phyloP scores from a whole-genome alignment of 2,113 vertebrate genomes.

The Euleptes europaea region DNA sequence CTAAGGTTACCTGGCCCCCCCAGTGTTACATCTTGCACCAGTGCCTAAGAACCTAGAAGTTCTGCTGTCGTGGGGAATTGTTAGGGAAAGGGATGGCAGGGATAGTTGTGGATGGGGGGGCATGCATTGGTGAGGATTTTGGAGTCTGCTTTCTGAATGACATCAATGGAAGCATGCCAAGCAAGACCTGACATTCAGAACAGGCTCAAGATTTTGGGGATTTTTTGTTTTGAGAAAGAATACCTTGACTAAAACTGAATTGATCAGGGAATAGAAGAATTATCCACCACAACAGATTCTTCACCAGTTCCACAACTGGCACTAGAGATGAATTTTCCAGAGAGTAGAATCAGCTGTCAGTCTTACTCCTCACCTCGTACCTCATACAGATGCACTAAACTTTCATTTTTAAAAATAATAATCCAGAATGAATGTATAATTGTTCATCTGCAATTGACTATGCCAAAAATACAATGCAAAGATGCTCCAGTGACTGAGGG shows the following conservation, averaged over 20 bases:
- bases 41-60: background rate
- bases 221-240: no score
- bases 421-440: no score
- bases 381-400: no score
- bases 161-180: no score
- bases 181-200: no score
- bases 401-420: no score
- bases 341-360: background rate
- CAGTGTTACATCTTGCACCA: background rate
- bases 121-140: background rate
- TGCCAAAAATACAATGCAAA: background rate
- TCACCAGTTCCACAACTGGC: background rate
- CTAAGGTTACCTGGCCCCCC: no score
- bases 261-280: background rate
- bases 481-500: background rate
- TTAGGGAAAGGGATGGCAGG: background rate
- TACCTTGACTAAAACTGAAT: no score
- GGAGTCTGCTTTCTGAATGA: no score
- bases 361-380: background rate
- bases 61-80: background rate
- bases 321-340: background rate
- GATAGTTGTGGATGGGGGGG: background rate
- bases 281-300: background rate
- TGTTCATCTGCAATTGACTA: no score
- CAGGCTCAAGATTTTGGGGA: no score